A percentile compares a stretch with the other conserved stretches of the same genome.
These are phyloP conservation scores for Hirtodrosophila duncani DNA, from an alignment of 2,888 invertebrate genomes.

Conservation along the genomic window DNA sequence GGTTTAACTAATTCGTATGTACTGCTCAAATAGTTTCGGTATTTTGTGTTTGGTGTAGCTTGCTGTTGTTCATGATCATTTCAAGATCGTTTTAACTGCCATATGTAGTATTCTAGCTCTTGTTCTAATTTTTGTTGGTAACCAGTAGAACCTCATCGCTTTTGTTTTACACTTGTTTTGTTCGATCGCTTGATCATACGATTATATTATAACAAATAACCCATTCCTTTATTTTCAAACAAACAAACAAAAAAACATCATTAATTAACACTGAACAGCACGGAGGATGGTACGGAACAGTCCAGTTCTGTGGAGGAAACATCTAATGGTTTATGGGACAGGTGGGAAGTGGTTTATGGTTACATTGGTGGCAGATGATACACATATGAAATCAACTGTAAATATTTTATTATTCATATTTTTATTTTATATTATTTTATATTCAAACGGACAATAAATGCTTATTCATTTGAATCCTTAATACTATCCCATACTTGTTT, in stretches of 20 bases:
- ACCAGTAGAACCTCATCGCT: neutral
- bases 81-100: slow-evolving; percentile 4
- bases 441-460: slow-evolving; percentile 47
- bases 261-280: slow-evolving; percentile 11
- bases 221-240: slow-evolving; percentile 25
- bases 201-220: slow-evolving; percentile 9
- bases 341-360: slow-evolving; percentile 41
- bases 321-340: slow-evolving; percentile 15
- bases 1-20: slow-evolving; percentile 93
- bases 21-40: slow-evolving; percentile 20
- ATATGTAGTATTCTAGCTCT: neutral
- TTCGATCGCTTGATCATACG: neutral
- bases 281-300: slow-evolving; percentile 6
- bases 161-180: slow-evolving; percentile 1
- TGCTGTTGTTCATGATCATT: slow-evolving; percentile 5
- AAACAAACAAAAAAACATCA: slow-evolving; percentile 7
- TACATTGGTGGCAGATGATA: slow-evolving; percentile 23
- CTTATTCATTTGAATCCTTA: neutral
- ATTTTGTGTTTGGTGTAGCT: slow-evolving; percentile 14
- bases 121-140: neutral
- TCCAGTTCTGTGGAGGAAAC: slow-evolving; percentile 15
- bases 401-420: too few relatives aligned
- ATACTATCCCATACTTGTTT: neutral
- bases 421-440: too few relatives aligned
- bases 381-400: slow-evolving; percentile 5